Evolutionary conservation across 2,797 vertebrate genomes (phyloP).

Genomic region (Melanogrammus aeglefinus): DNA sequence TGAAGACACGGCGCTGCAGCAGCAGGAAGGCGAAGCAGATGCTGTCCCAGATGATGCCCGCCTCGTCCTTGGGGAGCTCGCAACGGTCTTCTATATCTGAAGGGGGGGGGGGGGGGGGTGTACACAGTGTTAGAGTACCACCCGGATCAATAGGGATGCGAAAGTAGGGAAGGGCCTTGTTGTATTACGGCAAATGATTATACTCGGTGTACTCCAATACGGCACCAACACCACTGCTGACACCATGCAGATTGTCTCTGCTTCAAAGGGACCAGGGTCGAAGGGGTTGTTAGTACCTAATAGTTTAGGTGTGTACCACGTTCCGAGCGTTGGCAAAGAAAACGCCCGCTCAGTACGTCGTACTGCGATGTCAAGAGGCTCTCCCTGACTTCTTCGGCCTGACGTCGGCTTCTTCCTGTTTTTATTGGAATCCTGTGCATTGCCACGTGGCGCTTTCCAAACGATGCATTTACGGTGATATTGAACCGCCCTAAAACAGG

Average conservation of each 20-base stretch:
- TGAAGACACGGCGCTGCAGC: slow-evolving; percentile 96
- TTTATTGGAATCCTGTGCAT: neutral
- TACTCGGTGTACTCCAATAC: neutral
- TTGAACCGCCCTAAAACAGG: neutral
- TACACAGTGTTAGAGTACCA: no score
- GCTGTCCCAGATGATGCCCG: slow-evolving; percentile 99
- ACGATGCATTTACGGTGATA: neutral
- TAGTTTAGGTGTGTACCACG: neutral
- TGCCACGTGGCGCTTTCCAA: neutral
- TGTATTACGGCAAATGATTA: no score
- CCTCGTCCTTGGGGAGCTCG: slow-evolving; percentile 85
- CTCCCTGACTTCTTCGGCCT: neutral
- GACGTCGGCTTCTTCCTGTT: neutral
- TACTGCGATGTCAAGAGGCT: neutral
- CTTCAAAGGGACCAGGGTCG: no score
- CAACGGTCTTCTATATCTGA: slow-evolving; percentile 56
- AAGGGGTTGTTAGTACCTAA: neutral
- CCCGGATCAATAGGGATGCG: no score
- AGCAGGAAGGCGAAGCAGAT: slow-evolving; percentile 97
- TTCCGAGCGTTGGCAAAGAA: neutral
- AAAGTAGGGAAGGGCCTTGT: no score
- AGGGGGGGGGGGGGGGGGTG: neutral
- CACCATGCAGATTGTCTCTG: no score
- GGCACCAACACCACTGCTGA: neutral
- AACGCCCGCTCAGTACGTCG: neutral